phyloP scores from a whole-genome alignment of 2,113 vertebrate species.

The Pteropus alecto region DNA sequence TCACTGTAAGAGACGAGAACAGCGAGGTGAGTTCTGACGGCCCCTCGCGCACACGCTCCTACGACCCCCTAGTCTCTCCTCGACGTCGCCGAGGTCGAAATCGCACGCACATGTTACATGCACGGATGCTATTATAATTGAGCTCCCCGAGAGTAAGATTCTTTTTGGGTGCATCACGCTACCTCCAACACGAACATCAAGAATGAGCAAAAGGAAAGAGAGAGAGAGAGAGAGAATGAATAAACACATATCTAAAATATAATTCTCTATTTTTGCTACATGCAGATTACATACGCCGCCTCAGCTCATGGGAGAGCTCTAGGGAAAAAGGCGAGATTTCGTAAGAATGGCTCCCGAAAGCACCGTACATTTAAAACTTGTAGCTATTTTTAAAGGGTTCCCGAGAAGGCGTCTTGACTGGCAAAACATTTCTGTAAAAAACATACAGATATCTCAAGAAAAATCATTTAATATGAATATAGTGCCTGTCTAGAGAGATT shows the following conservation, averaged over 20 bases:
- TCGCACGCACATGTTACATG: background rate
- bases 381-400: background rate
- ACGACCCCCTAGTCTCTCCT: no score
- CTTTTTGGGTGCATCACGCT: background rate
- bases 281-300: background rate
- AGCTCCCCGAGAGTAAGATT: background rate
- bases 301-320: background rate
- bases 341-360: background rate
- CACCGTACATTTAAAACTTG: rapidly evolving
- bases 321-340: background rate
- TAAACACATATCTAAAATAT: background rate
- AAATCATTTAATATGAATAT: rapidly evolving
- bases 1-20: background rate
- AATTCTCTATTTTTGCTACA: background rate
- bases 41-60: background rate
- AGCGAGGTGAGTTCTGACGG: background rate
- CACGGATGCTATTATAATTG: background rate
- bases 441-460: background rate
- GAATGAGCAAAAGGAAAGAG: background rate
- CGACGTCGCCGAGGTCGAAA: background rate
- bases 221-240: background rate
- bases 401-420: background rate
- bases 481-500: background rate
- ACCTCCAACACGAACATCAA: no score
- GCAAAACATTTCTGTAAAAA: background rate